Evolutionary conservation across 2,888 invertebrate genomes (phyloP), one percentile per base, ranked within the genome.

Genomic region (Andrena trimmerana): DNA sequence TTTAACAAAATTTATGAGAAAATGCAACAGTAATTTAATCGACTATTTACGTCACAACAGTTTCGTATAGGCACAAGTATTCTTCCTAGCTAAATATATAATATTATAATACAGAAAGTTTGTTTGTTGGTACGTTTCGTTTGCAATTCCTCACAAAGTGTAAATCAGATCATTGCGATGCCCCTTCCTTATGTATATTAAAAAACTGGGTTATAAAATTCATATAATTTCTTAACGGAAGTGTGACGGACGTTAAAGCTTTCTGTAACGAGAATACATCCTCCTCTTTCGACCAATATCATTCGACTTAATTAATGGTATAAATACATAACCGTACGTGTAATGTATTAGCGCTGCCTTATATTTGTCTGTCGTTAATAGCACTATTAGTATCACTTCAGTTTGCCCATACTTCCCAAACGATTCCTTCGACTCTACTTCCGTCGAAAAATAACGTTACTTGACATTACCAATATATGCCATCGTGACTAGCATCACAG

Each of bases 401-500:
- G 13, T 54, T 24, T 2, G 50, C 20, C 33, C 29, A 36, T 33
- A 7, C 29, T 31, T 75, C 63, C 31, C 13, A 52, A 67, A 29
- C 36, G 2, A 24, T 60, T 59, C 10, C 16, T 50, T 24, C n/a
- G 24, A 50, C 3, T 20, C 20, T 29, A 60, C 20, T 20, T 60
- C 3, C 0, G 27, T 20, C 31, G 48, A 48, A 16, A 48, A 60
- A 50, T 33, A 24, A 52, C 24, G 50, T 24, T 7, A 59, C 13
- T 42, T 42, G 3, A 27, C 68, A 10, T 50, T 60, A 59, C 5
- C 29, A 29, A 36, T 52, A 62, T 24, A 31, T 16, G 1, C 31
- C 65, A 59, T 24, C 36, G 70, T 52, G 67, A 65, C 66, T 62
- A 78, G 48, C 27, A 78, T 72, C 72, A 75, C 71, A 82, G 68